These are phyloP conservation scores for Sarcoramphus papa DNA, from an alignment of 2,797 vertebrate genomes.

Conservation along the genomic window DNA sequence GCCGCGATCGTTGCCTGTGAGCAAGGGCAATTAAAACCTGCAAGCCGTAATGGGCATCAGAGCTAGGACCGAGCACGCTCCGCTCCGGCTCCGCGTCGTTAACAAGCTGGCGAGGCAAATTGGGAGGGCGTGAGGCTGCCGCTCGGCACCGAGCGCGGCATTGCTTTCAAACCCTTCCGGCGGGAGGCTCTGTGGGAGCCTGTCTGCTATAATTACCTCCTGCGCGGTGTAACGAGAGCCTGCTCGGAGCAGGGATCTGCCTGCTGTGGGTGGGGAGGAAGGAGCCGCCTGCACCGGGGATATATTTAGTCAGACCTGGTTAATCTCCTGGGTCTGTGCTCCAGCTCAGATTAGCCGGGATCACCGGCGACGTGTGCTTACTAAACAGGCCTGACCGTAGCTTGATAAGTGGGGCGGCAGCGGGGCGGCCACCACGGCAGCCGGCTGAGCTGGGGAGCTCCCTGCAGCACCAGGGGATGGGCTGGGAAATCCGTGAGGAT, in stretches of 20 bases:
- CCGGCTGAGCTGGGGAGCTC: background rate
- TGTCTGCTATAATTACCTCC: background rate
- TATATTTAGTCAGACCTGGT: constrained; percentile 17
- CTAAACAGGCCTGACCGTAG: background rate
- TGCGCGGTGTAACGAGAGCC: background rate
- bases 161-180: background rate
- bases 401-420: background rate
- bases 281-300: background rate
- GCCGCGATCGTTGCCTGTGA: rapidly evolving
- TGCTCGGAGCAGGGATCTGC: background rate
- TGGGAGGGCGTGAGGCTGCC: background rate
- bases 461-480: rapidly evolving
- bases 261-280: background rate
- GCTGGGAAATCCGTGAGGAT: background rate
- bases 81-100: rapidly evolving
- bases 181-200: background rate
- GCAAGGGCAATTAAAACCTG: background rate
- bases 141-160: background rate
- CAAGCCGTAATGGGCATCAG: background rate
- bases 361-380: rapidly evolving
- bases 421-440: background rate
- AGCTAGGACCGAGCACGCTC: background rate
- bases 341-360: background rate
- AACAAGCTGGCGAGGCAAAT: background rate
- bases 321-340: background rate